Evolutionary conservation across 2,888 invertebrate genomes (phyloP), one percentile per base, ranked within the genome.

Genomic region (Callosobruchus maculatus): DNA sequence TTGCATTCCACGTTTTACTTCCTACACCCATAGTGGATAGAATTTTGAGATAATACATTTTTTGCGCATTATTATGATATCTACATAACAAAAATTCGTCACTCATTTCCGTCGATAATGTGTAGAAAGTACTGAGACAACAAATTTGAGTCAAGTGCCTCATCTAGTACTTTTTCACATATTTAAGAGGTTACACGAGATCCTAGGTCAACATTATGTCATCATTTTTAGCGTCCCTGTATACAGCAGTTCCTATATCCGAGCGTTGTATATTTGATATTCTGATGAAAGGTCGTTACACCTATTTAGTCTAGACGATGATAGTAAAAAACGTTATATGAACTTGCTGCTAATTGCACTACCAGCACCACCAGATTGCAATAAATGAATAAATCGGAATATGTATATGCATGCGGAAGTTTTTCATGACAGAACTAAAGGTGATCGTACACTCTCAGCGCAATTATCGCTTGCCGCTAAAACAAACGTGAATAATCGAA

Each of bases 221-320:
- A 49, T 18, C 4, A 49, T 49, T 49, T 3, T 1, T 49, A 1
- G 1, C 49, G 49, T 13, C 49, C 49, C 49, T 49, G 49, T 49
- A 49, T 49, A 18, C 13, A 18, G 49, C 49, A 5, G 49, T 49
- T 49, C 49, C 49, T 49, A 49, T 49, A 49, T 49, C 49, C 49
- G 49, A 49, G 49, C 69, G 73, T 49, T 49, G 49, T 49, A 49
- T 49, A 49, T 49, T 49, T 49, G 13, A 49, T 49, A 49, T 49
- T 49, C 49, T 49, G 49, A 49, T 4, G 74, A 74, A 81, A 80
- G 78, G 80, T 79, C 79, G 77, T 80, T 82, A 82, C 82, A 82
- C 81, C 81, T 81, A 74, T 74, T 74, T 77, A 78, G 82, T 82
- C 82, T 82, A 82, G 81, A 82, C 81, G 76, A 75, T 78, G 78